Evolutionary conservation across 1,140 invertebrate genomes (phyloP).

Genomic region (Heliconius himera): DNA sequence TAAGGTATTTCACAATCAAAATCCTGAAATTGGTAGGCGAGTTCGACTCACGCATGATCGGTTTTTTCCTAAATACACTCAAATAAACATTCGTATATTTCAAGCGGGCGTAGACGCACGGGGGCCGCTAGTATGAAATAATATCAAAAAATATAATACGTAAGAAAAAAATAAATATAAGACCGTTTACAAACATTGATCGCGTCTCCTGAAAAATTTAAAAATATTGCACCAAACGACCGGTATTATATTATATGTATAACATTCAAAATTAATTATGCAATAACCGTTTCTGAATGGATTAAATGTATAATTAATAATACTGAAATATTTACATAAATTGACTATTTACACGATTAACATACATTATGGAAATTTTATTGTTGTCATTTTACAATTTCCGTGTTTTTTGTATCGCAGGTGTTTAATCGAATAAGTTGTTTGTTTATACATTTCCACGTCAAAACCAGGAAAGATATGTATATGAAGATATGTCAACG

Average conservation of each 20-base stretch:
- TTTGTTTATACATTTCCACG: background rate
- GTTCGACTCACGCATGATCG: too few relatives aligned
- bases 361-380: slow-evolving; percentile 14
- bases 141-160: too few relatives aligned
- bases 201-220: too few relatives aligned
- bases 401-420: background rate
- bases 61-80: too few relatives aligned
- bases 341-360: slow-evolving; percentile 12
- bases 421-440: background rate
- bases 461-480: background rate
- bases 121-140: too few relatives aligned
- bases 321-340: slow-evolving; percentile 3
- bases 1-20: too few relatives aligned
- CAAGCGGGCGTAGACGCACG: too few relatives aligned
- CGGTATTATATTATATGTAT: background rate
- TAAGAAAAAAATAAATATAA: too few relatives aligned
- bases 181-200: too few relatives aligned
- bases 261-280: slow-evolving; percentile 5
- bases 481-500: background rate
- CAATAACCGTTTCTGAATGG: background rate
- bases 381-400: slow-evolving; percentile 3
- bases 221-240: background rate
- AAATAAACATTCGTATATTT: too few relatives aligned
- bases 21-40: too few relatives aligned
- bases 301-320: slow-evolving; percentile 15